phyloP scores from a whole-genome alignment of 2,113 vertebrate species.

The Egretta garzetta region DNA sequence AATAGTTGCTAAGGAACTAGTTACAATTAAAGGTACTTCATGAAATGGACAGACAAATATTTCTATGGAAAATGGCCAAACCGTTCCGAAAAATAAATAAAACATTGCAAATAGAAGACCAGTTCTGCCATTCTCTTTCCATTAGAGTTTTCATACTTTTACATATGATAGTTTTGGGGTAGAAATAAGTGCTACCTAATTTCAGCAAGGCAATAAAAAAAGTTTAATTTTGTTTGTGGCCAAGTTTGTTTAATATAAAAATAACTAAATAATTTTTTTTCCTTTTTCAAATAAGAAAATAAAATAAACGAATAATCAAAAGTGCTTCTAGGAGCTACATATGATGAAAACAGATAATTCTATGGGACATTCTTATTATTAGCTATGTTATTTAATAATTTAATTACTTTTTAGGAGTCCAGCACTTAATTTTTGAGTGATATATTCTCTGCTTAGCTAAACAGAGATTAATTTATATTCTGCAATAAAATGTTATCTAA shows the following conservation, averaged over 20 bases:
- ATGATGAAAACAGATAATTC: slow-evolving; percentile 2
- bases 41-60: background rate
- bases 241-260: background rate
- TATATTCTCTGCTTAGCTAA: slow-evolving; percentile 9
- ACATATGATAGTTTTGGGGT: background rate
- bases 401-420: background rate
- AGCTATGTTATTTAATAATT: background rate
- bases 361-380: background rate
- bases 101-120: background rate
- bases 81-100: background rate
- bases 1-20: background rate
- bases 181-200: background rate
- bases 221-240: background rate
- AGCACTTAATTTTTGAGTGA: background rate
- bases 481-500: slow-evolving; percentile 10
- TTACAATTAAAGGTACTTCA: background rate
- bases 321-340: background rate
- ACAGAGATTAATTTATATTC: slow-evolving; percentile 25
- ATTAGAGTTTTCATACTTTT: background rate
- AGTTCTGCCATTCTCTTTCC: background rate
- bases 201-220: background rate
- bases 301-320: background rate
- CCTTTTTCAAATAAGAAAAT: background rate
- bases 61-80: background rate
- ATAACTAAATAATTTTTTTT: background rate